A percentile compares a stretch with the other conserved stretches of the same genome.
Conservation (phyloP, 2,797 vertebrate species). For the Danio kyathit region DNA sequence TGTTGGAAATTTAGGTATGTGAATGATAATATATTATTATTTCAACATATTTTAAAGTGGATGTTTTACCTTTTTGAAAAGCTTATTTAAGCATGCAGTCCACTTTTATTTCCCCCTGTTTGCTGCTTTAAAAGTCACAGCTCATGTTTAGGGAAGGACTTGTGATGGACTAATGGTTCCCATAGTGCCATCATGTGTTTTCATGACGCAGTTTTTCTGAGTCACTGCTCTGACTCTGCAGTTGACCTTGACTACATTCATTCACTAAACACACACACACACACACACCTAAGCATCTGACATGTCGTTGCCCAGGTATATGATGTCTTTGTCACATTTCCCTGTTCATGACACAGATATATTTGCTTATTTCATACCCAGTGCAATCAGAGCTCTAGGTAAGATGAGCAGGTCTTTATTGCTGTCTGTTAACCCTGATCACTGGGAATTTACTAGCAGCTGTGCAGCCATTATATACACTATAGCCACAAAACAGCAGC, state of each 20-base stretch:
- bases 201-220: background rate
- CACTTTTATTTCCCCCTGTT: too few relatives aligned
- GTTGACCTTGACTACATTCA: background rate
- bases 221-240: background rate
- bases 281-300: background rate
- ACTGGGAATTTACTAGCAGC: constrained; percentile 2
- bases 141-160: background rate
- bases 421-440: constrained; percentile 4
- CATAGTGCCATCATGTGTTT: background rate
- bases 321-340: background rate
- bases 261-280: background rate
- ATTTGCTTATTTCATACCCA: constrained; percentile 1
- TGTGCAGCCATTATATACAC: background rate
- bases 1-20: too few relatives aligned
- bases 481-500: constrained; percentile 13
- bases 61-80: too few relatives aligned
- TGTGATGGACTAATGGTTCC: background rate
- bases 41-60: too few relatives aligned
- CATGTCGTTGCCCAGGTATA: background rate
- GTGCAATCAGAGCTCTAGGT: background rate
- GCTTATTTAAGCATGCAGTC: too few relatives aligned
- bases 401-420: constrained; percentile 25
- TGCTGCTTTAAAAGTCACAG: too few relatives aligned
- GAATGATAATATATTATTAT: too few relatives aligned
- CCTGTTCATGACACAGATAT: background rate